Evolutionary conservation across 2,113 vertebrate species (phyloP).

Genomic region (Sinocyclocheilus anophthalmus): DNA sequence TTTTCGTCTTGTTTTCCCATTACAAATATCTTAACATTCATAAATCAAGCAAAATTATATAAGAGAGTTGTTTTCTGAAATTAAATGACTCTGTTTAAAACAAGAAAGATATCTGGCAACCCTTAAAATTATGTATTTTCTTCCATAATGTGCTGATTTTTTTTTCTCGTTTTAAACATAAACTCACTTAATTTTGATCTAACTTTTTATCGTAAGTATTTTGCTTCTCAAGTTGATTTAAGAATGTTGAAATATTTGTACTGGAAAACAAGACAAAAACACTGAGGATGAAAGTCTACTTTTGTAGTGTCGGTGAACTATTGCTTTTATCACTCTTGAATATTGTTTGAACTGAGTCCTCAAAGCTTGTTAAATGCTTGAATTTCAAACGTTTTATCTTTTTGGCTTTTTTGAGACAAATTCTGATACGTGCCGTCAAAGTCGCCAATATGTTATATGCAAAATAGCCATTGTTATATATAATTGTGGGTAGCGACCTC

Average conservation of each 20-base stretch:
- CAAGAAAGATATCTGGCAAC: not conserved
- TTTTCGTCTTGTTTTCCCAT: not conserved
- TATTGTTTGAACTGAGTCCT: not conserved
- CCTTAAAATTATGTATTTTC: not conserved
- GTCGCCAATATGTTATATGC: constrained; percentile 7
- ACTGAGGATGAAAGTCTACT: not conserved
- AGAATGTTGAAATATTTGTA: not conserved
- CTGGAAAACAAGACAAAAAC: not conserved
- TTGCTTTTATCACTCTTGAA: not conserved
- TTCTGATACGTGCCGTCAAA: not conserved
- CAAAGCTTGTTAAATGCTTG: not conserved
- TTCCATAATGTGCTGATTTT: not conserved
- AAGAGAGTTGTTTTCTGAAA: not conserved
- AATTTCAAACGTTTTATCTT: not conserved
- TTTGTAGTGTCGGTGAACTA: not conserved
- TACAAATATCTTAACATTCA: not conserved
- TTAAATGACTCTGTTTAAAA: not conserved
- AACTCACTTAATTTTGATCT: not conserved
- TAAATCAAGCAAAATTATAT: not conserved
- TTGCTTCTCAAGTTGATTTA: not conserved
- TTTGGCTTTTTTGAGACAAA: not conserved
- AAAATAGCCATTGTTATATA: constrained; percentile 5
- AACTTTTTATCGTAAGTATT: not conserved
- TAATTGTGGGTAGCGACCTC: not conserved
- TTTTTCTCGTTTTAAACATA: not conserved